phyloP scores from a whole-genome alignment of 2,113 vertebrate genomes.

The Carassius auratus region DNA sequence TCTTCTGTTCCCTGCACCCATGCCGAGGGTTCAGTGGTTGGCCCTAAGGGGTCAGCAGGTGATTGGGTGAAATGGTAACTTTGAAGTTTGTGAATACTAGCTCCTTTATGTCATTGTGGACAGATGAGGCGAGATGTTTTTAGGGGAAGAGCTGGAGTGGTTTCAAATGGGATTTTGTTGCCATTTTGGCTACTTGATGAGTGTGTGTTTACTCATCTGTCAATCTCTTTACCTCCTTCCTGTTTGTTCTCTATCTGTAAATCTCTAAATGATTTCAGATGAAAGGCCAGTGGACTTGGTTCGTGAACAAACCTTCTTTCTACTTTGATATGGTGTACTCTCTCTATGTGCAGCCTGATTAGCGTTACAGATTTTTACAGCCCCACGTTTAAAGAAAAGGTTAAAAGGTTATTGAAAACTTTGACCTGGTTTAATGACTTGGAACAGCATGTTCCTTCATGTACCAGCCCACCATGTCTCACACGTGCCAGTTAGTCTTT shows the following conservation, averaged over 20 bases:
- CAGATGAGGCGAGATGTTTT: conserved; percentile 11
- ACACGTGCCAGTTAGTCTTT: background rate
- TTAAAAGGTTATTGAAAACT: conserved; percentile 10
- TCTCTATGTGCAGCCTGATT: background rate
- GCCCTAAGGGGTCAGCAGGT: conserved; percentile 36
- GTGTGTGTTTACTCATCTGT: conserved; percentile 1
- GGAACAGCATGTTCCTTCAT: background rate
- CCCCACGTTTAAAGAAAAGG: background rate
- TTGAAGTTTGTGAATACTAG: conserved; percentile 9
- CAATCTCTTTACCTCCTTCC: background rate
- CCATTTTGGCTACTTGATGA: conserved; percentile 8
- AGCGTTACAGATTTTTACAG: background rate
- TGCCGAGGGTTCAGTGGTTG: conserved; percentile 1
- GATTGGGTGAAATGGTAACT: conserved; percentile 33
- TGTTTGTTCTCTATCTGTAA: conserved; percentile 5
- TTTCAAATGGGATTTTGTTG: conserved; percentile 23
- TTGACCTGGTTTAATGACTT: background rate
- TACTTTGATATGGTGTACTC: conserved; percentile 19
- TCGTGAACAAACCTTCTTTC: background rate
- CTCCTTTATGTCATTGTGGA: conserved; percentile 11
- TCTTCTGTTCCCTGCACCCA: conserved; percentile 19
- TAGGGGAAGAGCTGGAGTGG: background rate
- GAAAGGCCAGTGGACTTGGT: background rate
- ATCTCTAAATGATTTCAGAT: conserved; percentile 28
- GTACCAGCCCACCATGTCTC: background rate